phyloP scores from a whole-genome alignment of 2,113 vertebrate genomes.

The Calyptomena viridis region DNA sequence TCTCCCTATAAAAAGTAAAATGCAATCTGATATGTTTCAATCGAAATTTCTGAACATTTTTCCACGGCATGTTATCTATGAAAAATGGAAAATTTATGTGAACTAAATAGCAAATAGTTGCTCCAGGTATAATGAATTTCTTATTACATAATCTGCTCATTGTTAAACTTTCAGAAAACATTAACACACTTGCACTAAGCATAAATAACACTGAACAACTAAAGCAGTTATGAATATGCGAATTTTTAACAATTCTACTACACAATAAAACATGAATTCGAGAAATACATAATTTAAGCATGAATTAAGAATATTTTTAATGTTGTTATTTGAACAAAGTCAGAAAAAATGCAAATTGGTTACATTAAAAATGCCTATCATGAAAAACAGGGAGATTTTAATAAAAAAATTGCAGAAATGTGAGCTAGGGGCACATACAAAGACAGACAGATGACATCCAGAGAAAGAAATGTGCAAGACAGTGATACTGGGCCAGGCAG shows the following conservation, averaged over 20 bases:
- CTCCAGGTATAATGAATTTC: conserved; percentile 29
- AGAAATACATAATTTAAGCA: neutral
- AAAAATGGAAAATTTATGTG: conserved; percentile 35
- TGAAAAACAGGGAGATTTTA: neutral
- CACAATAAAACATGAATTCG: neutral
- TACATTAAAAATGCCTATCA: neutral
- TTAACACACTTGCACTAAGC: neutral
- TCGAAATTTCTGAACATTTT: conserved; percentile 57
- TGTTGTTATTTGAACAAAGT: neutral
- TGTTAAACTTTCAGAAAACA: conserved; percentile 48
- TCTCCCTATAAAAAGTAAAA: neutral
- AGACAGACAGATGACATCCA: neutral
- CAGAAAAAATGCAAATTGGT: neutral
- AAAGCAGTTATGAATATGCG: neutral
- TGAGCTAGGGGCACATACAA: neutral
- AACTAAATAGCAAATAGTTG: conserved; percentile 57
- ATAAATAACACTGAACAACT: neutral
- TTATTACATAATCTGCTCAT: neutral
- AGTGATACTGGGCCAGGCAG: neutral
- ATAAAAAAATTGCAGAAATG: neutral
- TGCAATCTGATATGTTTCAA: neutral
- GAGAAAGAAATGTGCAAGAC: neutral
- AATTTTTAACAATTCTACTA: neutral
- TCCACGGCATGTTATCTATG: conserved; percentile 38
- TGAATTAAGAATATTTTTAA: neutral